phyloP scores from a whole-genome alignment of 2,113 vertebrate species.

The Shinisaurus crocodilurus region DNA sequence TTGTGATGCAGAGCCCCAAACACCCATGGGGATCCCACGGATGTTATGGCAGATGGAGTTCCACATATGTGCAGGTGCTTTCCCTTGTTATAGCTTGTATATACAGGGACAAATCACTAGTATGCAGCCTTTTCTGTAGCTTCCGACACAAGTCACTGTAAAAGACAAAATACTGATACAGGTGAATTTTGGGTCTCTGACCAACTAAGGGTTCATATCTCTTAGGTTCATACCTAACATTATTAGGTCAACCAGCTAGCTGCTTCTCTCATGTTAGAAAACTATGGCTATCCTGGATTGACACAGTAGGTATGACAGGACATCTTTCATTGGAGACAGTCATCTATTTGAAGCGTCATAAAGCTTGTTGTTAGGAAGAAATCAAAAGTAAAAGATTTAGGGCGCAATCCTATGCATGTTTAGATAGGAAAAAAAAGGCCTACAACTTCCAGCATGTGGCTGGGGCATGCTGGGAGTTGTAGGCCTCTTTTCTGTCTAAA shows the following conservation, averaged over 20 bases:
- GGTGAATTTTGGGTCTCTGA: neutral
- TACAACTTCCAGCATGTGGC: too few species aligned
- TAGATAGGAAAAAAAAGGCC: too few species aligned
- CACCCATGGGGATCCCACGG: neutral
- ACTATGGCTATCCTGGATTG: conserved; percentile 20
- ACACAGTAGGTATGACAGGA: neutral
- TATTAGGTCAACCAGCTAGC: neutral
- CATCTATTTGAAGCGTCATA: neutral
- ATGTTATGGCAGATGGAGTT: neutral
- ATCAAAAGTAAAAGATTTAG: neutral
- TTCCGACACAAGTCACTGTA: neutral
- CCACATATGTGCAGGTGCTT: neutral
- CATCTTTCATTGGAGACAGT: neutral
- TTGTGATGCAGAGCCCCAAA: neutral
- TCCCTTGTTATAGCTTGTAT: neutral
- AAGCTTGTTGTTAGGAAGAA: neutral
- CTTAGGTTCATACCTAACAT: too few species aligned
- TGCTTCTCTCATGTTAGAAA: neutral
- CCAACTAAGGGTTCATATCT: neutral
- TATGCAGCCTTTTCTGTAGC: neutral
- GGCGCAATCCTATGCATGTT: too few species aligned
- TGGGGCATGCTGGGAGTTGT: too few species aligned
- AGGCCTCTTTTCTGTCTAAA: too few species aligned
- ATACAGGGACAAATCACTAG: neutral
- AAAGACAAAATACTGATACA: neutral